Evolutionary conservation across 2,113 vertebrate genomes (phyloP), one percentile per base, ranked within the genome.

Genomic region (Notechis scutatus): DNA sequence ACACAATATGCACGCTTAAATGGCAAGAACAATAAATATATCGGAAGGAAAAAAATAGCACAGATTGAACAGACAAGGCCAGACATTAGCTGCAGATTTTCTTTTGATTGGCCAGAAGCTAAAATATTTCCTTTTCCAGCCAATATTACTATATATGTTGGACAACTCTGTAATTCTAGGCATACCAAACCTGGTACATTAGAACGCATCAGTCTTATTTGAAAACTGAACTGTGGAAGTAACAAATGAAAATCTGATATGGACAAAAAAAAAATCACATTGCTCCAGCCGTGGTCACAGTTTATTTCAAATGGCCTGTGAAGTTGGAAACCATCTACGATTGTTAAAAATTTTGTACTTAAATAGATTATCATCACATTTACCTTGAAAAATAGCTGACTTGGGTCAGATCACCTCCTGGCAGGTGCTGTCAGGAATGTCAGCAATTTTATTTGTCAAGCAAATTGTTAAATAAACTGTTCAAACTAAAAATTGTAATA

Each of bases 371-470:
- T 94, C 59, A 92, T 97, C 95, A 94, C 86, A 95, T 95, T 96
- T 97, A 94, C 95, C 97, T 97, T 97, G 96, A 96, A 96, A 97
- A 96, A 96, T 94, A 97, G 96, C 97, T 96, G 96, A 96, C 96
- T 96, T 55, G 52, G 92, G 87, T 96, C 95, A 97, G 96, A 91
- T 89, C 42, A 50, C 5, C 94, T 95, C 96, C 95, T 92, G 96
- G 93, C 92, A 52, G 45, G 89, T 88, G 52, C 69, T 95, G 86
- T 92, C 69, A 93, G 91, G 91, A 93, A 20, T 74, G 93, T 96
- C 94, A 64, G 56, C 96, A 93, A 95, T 95, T 96, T 96, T 93
- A 97, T 97, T 96, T 96, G 94, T 42, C 59, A 81, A 95, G 64
- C 85, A 9, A 90, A 94, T 93, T 92, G 93, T 91, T 92, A 93